phyloP scores from a whole-genome alignment of 2,797 vertebrate species.

The Falco novaeseelandiae region DNA sequence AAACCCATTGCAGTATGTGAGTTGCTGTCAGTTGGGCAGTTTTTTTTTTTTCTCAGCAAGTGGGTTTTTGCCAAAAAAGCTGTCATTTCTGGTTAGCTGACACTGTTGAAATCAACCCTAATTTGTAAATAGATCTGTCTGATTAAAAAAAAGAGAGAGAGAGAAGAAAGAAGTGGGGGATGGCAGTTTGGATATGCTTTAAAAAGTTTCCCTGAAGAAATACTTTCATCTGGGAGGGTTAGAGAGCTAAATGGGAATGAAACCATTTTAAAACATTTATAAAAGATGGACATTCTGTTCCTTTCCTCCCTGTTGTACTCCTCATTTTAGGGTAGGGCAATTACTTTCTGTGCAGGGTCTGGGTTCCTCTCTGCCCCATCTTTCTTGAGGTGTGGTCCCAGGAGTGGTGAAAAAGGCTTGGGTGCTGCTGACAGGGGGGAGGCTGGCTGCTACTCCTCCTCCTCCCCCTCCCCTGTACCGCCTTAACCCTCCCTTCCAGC shows the following conservation, averaged over 20 bases:
- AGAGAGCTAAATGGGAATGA: not conserved
- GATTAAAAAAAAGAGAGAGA: not conserved
- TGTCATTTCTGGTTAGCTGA: conserved; percentile 19
- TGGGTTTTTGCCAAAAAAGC: not conserved
- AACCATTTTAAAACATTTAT: not conserved
- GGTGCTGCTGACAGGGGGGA: not conserved
- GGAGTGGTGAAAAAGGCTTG: not conserved
- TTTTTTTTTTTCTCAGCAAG: not conserved
- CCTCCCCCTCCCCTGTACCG: not conserved
- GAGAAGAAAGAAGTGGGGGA: too few species aligned
- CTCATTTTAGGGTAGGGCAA: not conserved
- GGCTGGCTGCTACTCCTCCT: not conserved
- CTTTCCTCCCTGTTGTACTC: not conserved
- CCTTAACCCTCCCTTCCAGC: not conserved
- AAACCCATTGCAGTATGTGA: not conserved
- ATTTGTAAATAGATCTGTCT: conserved; percentile 2
- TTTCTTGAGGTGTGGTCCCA: not conserved
- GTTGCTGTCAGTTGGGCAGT: not conserved
- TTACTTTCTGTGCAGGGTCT: not conserved
- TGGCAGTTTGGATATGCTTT: not conserved
- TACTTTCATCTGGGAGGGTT: not conserved
- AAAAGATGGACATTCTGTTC: not conserved
- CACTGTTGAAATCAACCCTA: conserved; percentile 7
- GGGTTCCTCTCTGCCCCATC: not conserved
- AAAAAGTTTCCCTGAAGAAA: not conserved